These are phyloP conservation scores for Macrosiphum euphorbiae DNA, from an alignment of 2,888 invertebrate species.

Conservation along the genomic window DNA sequence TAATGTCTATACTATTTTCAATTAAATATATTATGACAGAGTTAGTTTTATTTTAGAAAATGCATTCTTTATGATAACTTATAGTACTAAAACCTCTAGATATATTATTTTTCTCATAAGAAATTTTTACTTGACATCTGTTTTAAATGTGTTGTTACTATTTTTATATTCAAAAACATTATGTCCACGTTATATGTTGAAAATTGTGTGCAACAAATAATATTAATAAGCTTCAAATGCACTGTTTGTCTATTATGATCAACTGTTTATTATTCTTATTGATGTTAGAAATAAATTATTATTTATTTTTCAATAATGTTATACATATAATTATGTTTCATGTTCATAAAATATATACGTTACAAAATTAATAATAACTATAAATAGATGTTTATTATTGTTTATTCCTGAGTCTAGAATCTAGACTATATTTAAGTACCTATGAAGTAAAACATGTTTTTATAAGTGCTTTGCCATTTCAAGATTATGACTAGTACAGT, in stretches of 20 bases:
- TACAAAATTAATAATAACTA: not conserved
- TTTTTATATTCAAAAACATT: conserved; percentile 26
- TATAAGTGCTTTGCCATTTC: not conserved
- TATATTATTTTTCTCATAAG: conserved; percentile 4
- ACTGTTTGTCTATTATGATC: conserved; percentile 13
- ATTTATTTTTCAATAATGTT: conserved; percentile 43
- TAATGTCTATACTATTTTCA: not conserved
- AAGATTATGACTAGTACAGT: not conserved
- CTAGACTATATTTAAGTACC: not conserved
- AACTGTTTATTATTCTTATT: conserved; percentile 33
- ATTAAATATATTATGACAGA: not conserved
- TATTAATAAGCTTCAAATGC: conserved; percentile 25
- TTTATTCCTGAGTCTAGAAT: not conserved
- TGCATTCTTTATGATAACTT: not conserved
- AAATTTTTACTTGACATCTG: not conserved
- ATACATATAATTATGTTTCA: conserved; percentile 15
- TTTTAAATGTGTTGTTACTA: conserved; percentile 5
- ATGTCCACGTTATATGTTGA: conserved; percentile 19
- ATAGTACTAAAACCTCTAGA: not conserved
- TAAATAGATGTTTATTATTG: not conserved
- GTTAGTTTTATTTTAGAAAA: not conserved
- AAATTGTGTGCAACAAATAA: not conserved
- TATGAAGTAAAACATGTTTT: not conserved
- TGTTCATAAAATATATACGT: conserved; percentile 36
- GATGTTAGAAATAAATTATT: conserved; percentile 22